Evolutionary conservation across 2,797 vertebrate genomes (phyloP), one percentile per base, ranked within the genome.

Genomic region (Cyprinella venusta): DNA sequence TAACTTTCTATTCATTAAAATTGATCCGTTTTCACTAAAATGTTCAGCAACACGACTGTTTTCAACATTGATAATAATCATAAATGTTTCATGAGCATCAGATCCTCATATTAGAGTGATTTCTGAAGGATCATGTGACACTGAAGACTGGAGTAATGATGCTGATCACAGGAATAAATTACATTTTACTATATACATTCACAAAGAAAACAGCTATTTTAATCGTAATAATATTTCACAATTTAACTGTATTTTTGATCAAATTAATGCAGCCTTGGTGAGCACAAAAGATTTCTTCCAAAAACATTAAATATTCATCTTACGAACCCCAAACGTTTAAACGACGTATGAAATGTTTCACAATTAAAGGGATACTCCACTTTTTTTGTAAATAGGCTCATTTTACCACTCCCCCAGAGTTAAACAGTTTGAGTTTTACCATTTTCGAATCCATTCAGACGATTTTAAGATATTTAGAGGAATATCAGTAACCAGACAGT

Each of bases 61-160:
- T 65, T 65, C 63, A 36, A n/a, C 9, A 40, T 0, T 69, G n/a
- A 24, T 26, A 26, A 70, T 45, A 70, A 1, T 69, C n/a, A 16
- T 4, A 26, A 69, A 45, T 5, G 21, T 50, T 16, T 50, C 0
- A 30, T 19, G 8, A 72, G 4, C 45, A 48, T 15, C 2, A 70
- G 5, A 50, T 50, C 16, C 2, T 9, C 16, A 72, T 12, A 50
- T 19, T 10, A 50, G 2, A 19, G 1, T 52, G 18, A 52, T 52
- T 52, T 33, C 2, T 71, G 24, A 33, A 19, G 15, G 21, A 71
- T 71, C 69, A 48, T 50, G 15, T 71, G 69, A 71, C 69, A 18
- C 42, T 30, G 42, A 48, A 71, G 42, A 71, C 69, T 71, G 40
- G 45, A 71, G 69, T 30, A 10, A 50, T 30, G 69, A 30, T 71